These are phyloP conservation scores for Ctenodactylus gundi DNA, from an alignment of 2,113 vertebrate species.

Conservation along the genomic window DNA sequence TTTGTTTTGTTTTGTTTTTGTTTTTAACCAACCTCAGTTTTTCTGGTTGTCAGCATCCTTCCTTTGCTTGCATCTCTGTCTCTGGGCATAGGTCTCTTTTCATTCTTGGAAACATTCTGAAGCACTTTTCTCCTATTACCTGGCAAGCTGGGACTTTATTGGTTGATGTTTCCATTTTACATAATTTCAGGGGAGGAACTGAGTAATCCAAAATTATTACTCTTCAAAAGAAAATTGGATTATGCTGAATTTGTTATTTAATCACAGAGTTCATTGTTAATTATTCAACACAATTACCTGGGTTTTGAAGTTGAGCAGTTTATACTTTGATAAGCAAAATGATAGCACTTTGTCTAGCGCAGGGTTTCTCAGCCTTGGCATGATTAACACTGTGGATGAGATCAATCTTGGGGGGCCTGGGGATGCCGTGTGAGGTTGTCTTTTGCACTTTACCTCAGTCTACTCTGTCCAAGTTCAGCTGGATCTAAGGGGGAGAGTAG, in stretches of 20 bases:
- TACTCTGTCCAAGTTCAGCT: background rate
- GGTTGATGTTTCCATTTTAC: background rate
- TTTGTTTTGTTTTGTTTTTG: background rate
- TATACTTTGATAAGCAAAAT: background rate
- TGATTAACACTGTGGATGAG: background rate
- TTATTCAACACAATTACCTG: background rate
- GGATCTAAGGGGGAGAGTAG: background rate
- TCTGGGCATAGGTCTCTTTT: background rate
- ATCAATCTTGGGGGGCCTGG: background rate
- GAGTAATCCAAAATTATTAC: background rate
- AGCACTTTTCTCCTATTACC: background rate
- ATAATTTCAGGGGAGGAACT: background rate
- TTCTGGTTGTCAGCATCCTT: background rate
- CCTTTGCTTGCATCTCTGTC: background rate
- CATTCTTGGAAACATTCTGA: background rate
- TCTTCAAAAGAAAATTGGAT: constrained; percentile 38
- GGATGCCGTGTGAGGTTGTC: background rate
- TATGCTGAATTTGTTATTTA: background rate
- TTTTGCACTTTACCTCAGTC: background rate
- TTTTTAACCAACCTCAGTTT: background rate
- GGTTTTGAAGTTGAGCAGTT: constrained; percentile 3
- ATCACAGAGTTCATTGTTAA: background rate
- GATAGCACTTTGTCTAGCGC: background rate
- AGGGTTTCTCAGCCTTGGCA: background rate
- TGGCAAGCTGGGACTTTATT: background rate